Evolutionary conservation across 2,113 vertebrate genomes (phyloP).

Genomic region (Zapornia atra): DNA sequence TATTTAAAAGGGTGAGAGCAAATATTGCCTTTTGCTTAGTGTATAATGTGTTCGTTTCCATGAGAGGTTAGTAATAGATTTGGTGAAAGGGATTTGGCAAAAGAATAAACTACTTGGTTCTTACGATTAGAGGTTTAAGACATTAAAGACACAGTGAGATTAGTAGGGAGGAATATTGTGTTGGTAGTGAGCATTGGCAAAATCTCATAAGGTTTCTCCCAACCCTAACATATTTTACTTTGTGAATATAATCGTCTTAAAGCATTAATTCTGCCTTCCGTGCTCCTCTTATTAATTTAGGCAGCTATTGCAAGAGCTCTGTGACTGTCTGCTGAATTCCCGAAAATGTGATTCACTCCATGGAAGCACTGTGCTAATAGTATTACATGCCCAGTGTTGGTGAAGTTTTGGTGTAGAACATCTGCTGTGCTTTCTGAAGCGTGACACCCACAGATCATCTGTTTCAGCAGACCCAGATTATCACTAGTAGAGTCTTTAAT

Average conservation of each 20-base stretch:
- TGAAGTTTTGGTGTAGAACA: conserved; percentile 16
- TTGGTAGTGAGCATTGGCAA: not conserved
- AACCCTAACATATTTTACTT: conserved; percentile 12
- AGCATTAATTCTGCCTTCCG: conserved; percentile 33
- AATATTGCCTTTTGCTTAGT: not conserved
- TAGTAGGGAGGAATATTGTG: not conserved
- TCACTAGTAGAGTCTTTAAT: not conserved
- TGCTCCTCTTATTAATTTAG: conserved; percentile 35
- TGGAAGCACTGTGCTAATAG: conserved; percentile 34
- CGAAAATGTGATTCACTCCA: not conserved
- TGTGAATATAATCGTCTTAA: conserved; percentile 38
- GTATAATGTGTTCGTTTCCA: not conserved
- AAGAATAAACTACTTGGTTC: conserved; percentile 1
- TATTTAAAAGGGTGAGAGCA: not conserved
- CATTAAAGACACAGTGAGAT: not conserved
- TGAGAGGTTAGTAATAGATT: not conserved
- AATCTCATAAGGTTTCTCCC: not conserved
- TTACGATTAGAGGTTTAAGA: conserved; percentile 15
- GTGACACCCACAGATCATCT: conserved; percentile 17
- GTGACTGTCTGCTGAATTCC: conserved; percentile 23
- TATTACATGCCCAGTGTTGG: not conserved
- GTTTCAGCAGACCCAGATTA: conserved; percentile 20
- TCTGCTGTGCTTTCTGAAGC: conserved; percentile 11
- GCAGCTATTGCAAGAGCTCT: not conserved
- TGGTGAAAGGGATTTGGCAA: not conserved